Evolutionary conservation across 2,888 invertebrate genomes (phyloP).

Genomic region (Endotricha flammealis): DNA sequence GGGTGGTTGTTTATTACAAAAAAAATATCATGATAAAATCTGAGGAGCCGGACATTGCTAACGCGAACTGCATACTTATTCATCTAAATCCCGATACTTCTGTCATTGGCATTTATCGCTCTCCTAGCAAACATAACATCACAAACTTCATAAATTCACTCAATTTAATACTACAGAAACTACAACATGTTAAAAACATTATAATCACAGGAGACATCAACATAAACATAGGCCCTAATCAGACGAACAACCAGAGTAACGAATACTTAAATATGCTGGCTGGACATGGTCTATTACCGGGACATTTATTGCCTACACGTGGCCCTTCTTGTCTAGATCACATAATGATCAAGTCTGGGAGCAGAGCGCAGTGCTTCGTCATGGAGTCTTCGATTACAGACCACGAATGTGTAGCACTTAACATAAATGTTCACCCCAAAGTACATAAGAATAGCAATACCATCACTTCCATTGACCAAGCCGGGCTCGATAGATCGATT

Average conservation of each 20-base stretch:
- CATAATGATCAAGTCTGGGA: slow-evolving; percentile 1
- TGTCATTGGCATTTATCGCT: background rate
- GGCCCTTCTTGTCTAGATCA: slow-evolving; percentile 2
- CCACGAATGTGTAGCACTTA: background rate
- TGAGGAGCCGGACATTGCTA: background rate
- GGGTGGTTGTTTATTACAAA: slow-evolving; percentile 4
- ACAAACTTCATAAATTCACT: slow-evolving; percentile 1
- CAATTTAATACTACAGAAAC: background rate
- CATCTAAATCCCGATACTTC: background rate
- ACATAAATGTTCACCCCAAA: background rate
- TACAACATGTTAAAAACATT: background rate
- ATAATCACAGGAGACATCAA: slow-evolving; percentile 1
- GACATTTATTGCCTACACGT: background rate
- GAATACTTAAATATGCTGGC: slow-evolving; percentile 1
- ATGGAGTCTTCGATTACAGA: slow-evolving; percentile 4
- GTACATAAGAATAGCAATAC: background rate
- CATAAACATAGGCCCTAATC: background rate
- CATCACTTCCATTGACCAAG: background rate
- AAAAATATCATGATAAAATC: background rate
- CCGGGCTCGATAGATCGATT: background rate
- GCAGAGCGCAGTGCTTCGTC: background rate
- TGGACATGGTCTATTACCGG: background rate
- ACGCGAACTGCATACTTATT: background rate
- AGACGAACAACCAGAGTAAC: background rate
- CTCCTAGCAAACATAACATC: background rate